Conservation (phyloP, 2,888 invertebrate species). For the Sinelater perroti region DNA sequence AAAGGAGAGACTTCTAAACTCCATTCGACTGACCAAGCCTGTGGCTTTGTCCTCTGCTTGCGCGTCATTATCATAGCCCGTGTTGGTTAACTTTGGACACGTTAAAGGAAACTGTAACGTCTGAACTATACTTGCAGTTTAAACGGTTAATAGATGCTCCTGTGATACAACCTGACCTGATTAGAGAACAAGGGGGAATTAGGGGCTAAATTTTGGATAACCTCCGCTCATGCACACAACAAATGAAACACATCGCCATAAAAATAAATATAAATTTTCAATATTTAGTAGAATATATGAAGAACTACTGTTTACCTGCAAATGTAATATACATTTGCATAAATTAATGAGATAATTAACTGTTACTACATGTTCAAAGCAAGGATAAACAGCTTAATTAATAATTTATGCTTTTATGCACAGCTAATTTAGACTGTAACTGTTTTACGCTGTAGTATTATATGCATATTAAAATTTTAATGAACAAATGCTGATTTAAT, state of each 20-base stretch:
- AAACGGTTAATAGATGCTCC: not conserved
- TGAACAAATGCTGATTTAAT: too few species aligned
- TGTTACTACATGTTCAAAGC: too few species aligned
- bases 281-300: too few species aligned
- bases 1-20: constrained; percentile 25
- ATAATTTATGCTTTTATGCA: too few species aligned
- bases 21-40: constrained; percentile 26
- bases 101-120: constrained; percentile 13
- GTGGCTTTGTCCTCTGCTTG: constrained; percentile 30
- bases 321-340: too few species aligned
- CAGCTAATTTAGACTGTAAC: too few species aligned
- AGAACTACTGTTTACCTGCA: too few species aligned
- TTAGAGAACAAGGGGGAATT: not conserved
- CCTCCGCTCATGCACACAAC: not conserved
- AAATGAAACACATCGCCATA: not conserved
- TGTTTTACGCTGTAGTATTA: too few species aligned
- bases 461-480: too few species aligned
- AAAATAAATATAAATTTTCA: too few species aligned
- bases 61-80: constrained; percentile 30
- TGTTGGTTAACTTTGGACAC: constrained; percentile 23
- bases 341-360: too few species aligned
- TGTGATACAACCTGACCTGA: not conserved
- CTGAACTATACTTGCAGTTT: not conserved
- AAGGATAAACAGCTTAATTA: too few species aligned
- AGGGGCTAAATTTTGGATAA: not conserved